Conservation (phyloP, 2,113 vertebrate genomes). For the Acrocephalus arundinaceus region DNA sequence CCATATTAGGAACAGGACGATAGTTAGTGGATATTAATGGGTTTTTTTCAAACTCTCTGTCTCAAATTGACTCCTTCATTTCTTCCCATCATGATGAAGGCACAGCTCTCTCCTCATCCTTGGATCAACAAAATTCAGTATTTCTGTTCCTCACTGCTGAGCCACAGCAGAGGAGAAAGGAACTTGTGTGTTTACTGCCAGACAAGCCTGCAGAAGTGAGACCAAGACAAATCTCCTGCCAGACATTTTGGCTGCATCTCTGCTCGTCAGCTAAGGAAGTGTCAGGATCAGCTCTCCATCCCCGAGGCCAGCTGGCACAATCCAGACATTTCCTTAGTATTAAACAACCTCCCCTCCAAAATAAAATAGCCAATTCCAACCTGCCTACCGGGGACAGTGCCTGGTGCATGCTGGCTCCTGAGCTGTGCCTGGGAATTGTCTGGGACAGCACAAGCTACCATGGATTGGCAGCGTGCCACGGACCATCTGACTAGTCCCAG, state of each 20-base stretch:
- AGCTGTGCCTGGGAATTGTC: neutral
- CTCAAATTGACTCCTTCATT: neutral
- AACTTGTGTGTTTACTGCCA: neutral
- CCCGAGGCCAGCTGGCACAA: constrained; percentile 8
- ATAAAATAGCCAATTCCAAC: neutral
- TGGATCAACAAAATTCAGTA: neutral
- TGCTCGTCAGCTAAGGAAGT: neutral
- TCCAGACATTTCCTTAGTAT: neutral
- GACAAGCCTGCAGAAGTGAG: neutral
- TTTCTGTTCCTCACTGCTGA: neutral
- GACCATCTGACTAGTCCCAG: neutral
- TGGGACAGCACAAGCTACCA: neutral
- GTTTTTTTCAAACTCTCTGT: neutral
- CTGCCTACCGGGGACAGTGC: neutral
- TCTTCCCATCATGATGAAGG: neutral
- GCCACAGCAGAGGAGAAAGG: neutral
- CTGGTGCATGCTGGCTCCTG: neutral
- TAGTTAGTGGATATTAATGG: neutral
- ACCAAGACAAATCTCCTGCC: constrained; percentile 1
- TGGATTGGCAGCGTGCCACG: neutral
- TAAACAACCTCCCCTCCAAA: neutral
- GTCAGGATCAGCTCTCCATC: neutral
- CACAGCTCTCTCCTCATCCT: neutral
- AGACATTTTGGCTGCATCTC: constrained; percentile 2
- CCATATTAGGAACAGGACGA: neutral